Conservation (phyloP, 2,888 invertebrate genomes). For the Macrostomum cliftonense region DNA sequence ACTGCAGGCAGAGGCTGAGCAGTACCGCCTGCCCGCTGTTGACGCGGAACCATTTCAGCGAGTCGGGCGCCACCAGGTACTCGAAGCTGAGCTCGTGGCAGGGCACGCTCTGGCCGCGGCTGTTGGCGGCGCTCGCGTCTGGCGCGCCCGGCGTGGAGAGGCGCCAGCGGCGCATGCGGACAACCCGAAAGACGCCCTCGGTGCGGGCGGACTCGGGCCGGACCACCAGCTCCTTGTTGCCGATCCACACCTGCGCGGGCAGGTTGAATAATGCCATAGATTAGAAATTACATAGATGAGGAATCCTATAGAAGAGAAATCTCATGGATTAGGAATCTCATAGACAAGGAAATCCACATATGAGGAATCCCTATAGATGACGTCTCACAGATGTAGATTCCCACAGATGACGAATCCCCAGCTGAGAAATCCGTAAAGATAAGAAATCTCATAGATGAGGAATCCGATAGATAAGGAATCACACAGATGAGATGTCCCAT, state of each 20-base stretch:
- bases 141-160: conserved; percentile 50
- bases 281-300: too few species aligned
- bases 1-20: conserved; percentile 80
- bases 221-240: not conserved
- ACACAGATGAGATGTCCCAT: too few species aligned
- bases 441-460: too few species aligned
- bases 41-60: conserved; percentile 78
- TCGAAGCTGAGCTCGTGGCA: conserved; percentile 65
- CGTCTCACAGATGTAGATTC: too few species aligned
- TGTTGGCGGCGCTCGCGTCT: not conserved
- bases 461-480: too few species aligned
- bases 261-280: not conserved
- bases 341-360: too few species aligned
- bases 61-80: conserved; percentile 73
- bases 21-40: conserved; percentile 68
- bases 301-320: too few species aligned
- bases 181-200: conserved; percentile 74
- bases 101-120: not conserved
- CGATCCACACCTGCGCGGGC: not conserved
- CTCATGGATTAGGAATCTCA: too few species aligned
- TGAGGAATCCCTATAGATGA: too few species aligned
- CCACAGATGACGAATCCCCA: too few species aligned
- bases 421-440: too few species aligned
- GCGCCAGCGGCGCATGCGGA: conserved; percentile 88
- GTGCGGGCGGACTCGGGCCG: conserved; percentile 38